Base-by-base conservation (phyloP, 92 coral and sea anemone genomes). In the Virgularia gustaviana region DNA sequence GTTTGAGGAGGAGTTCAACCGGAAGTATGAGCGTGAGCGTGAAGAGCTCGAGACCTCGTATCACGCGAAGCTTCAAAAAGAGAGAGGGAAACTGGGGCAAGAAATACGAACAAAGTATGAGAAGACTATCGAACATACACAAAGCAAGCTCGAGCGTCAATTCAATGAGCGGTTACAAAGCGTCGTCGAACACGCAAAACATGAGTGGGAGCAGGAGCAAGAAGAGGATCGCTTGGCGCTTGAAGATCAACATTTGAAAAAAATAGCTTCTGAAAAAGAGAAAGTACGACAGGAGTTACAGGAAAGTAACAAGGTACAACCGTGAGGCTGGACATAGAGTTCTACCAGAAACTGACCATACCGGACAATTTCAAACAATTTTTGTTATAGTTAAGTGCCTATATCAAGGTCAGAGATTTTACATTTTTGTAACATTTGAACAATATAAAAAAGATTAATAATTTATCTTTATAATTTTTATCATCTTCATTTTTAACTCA, bases 151-250 rank as follows among this genome's bases (percentile, higher is more conserved):
- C 49, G 87, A 85, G 79, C 86, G 84, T 15, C 86, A 91, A 71
- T 57, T 92, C 5, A 55, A 70, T 36, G 83, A 70, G 49, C 89
- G 82, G 62, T 76, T 87, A 44, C 83, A 83, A 37, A 80, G 57
- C 13, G 83, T 81, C n/a, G 60, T 92, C 15, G 88, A 87, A 66
- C 86, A 86, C 41, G 94, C 96, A 6, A 86, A 88, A 52, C 83
- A 74, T 39, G 70, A 83, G 27, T 92, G 94, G 98, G 88, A 92
- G 23, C 89, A 90, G 15, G 98, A 92, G 36, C 96, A 88, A 22
- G 96, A 89, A 38, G 86, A 87, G 41, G 86, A 86, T 23, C 86
- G 94, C 89, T 81, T 12, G 27, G 59, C 74, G 43, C 25, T 67
- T 3, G 74, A 67, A 22, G 74, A 67, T 16, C 74, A 67, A 49